Conservation (phyloP, 2,888 invertebrate genomes). For the Micoletzkya japonica region DNA sequence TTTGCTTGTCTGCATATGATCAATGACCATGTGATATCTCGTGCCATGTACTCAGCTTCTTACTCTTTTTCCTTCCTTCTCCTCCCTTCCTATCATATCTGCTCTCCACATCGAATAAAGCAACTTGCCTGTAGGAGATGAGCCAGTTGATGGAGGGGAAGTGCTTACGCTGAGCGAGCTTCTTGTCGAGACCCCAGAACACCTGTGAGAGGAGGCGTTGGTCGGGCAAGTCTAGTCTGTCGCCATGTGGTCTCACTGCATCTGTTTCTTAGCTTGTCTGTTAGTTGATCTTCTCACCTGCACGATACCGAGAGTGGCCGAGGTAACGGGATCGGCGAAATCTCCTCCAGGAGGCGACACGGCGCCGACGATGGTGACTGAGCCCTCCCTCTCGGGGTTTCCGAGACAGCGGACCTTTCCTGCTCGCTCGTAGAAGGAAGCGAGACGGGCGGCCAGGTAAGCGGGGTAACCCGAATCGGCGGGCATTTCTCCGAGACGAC, state of each 20-base stretch:
- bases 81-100: not conserved
- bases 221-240: not conserved
- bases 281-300: constrained; percentile 73
- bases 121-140: constrained; percentile 77
- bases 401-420: constrained; percentile 77
- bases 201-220: constrained; percentile 32
- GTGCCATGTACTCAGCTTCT: not conserved
- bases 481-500: constrained; percentile 99
- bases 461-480: constrained; percentile 96
- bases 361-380: constrained; percentile 98
- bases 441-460: constrained; percentile 94
- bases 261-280: not conserved
- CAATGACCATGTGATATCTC: constrained; percentile 7
- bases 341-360: constrained; percentile 99
- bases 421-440: constrained; percentile 99
- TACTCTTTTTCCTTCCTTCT: constrained; percentile 6
- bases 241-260: not conserved
- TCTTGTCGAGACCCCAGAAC: constrained; percentile 64
- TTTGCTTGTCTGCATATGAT: not conserved
- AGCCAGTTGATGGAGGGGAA: constrained; percentile 99
- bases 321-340: constrained; percentile 99
- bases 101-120: not conserved
- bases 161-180: constrained; percentile 84
- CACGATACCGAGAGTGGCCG: constrained; percentile 93
- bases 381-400: constrained; percentile 96